These are phyloP conservation scores for Cherax quadricarinatus DNA, from an alignment of 1,140 invertebrate genomes.

Conservation along the genomic window DNA sequence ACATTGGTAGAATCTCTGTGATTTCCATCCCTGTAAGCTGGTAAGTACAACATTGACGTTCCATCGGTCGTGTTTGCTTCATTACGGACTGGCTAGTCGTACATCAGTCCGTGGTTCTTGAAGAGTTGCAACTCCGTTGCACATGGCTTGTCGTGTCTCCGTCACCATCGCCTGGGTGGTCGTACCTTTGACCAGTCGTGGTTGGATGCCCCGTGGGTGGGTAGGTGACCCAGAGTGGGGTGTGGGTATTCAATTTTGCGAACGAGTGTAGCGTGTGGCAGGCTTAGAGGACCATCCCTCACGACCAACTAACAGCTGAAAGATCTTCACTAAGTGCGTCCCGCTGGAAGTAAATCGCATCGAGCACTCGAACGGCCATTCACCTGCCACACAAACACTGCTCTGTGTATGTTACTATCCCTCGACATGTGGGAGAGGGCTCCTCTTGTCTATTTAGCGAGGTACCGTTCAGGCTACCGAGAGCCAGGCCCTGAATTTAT, in stretches of 20 bases:
- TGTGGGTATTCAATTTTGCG: not conserved
- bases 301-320: constrained; percentile 25
- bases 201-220: not conserved
- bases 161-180: not conserved
- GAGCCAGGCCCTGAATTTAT: not conserved
- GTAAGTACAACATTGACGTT: too few relatives aligned
- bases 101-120: too few relatives aligned
- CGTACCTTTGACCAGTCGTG: not conserved
- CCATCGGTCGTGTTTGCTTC: too few relatives aligned
- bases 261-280: not conserved
- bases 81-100: too few relatives aligned
- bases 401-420: not conserved
- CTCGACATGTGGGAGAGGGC: not conserved
- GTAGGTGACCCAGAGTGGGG: not conserved
- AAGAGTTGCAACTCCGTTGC: too few relatives aligned
- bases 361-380: not conserved
- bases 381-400: not conserved
- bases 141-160: not conserved
- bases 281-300: constrained; percentile 27
- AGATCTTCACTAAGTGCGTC: not conserved
- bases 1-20: too few relatives aligned
- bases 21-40: too few relatives aligned
- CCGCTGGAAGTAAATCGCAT: not conserved
- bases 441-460: not conserved
- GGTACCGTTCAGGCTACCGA: not conserved